Evolutionary conservation across 1,140 invertebrate genomes (phyloP).

Genomic region (Galleria mellonella): DNA sequence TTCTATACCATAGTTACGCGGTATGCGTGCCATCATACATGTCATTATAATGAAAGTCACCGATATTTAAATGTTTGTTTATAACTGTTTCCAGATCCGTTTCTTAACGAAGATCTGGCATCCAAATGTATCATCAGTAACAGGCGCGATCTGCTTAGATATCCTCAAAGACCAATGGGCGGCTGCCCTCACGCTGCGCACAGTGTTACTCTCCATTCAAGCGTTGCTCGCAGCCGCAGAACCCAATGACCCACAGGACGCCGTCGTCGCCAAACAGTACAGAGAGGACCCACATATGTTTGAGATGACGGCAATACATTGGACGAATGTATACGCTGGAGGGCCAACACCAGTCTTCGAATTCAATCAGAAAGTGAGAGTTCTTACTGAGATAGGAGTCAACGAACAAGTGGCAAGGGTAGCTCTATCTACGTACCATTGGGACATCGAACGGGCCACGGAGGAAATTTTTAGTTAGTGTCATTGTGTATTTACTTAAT

Average conservation of each 20-base stretch:
- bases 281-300: slow-evolving; percentile 93
- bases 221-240: slow-evolving; percentile 93
- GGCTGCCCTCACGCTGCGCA: slow-evolving; percentile 97
- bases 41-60: too few species aligned
- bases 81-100: slow-evolving; percentile 79
- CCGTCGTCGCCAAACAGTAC: slow-evolving; percentile 97
- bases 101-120: slow-evolving; percentile 99
- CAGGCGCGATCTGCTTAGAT: slow-evolving; percentile 98
- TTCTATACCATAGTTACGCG: too few species aligned
- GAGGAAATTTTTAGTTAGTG: slow-evolving; percentile 92
- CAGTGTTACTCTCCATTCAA: slow-evolving; percentile 95
- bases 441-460: slow-evolving; percentile 91
- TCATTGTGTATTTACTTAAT: too few species aligned
- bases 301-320: slow-evolving; percentile 91
- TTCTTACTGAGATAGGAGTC: slow-evolving; percentile 91
- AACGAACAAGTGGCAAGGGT: slow-evolving; percentile 87
- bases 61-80: too few species aligned
- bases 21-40: too few species aligned
- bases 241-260: slow-evolving; percentile 97
- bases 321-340: slow-evolving; percentile 96
- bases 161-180: slow-evolving; percentile 99
- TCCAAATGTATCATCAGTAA: slow-evolving; percentile 99
- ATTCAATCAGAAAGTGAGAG: slow-evolving; percentile 87
- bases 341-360: slow-evolving; percentile 81
- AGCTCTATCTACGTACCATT: slow-evolving; percentile 91